Evolutionary conservation across 2,888 invertebrate species (phyloP).

Genomic region (Nezara viridula): DNA sequence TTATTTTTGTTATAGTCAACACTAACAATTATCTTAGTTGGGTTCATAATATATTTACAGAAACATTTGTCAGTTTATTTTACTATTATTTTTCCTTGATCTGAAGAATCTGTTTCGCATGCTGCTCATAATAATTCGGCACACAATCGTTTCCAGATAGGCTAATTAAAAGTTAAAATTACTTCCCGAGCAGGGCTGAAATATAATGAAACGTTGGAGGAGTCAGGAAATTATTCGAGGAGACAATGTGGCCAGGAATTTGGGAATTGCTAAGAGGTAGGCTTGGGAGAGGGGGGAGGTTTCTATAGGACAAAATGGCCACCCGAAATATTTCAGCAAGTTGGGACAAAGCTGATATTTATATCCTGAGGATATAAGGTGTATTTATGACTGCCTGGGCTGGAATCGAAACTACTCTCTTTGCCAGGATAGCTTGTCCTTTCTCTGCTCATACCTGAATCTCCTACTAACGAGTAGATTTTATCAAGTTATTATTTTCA

Average conservation of each 20-base stretch:
- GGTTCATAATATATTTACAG: too few species aligned
- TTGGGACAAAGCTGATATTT: constrained; percentile 40
- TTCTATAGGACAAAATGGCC: neutral
- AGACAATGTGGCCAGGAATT: neutral
- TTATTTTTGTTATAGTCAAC: too few species aligned
- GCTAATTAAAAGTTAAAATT: constrained; percentile 4
- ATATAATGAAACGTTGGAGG: neutral
- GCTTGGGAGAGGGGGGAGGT: neutral
- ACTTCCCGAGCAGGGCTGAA: neutral
- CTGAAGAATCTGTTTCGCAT: neutral
- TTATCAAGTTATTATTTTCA: too few species aligned
- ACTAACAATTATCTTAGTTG: too few species aligned
- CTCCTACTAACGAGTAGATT: neutral
- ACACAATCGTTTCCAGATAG: neutral
- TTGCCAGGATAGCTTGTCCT: neutral
- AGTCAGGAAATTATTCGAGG: neutral
- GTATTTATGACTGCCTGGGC: constrained; percentile 21
- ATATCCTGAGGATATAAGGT: neutral
- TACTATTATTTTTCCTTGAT: neutral
- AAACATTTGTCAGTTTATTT: neutral
- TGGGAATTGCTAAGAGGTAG: neutral
- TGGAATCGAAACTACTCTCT: neutral
- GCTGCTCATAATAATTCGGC: neutral
- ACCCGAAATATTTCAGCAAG: constrained; percentile 17
- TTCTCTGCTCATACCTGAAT: neutral